A percentile compares a stretch with the other conserved stretches of the same genome.
Conservation (phyloP, 1,140 invertebrate genomes). For the Meloidogyne floridensis region DNA sequence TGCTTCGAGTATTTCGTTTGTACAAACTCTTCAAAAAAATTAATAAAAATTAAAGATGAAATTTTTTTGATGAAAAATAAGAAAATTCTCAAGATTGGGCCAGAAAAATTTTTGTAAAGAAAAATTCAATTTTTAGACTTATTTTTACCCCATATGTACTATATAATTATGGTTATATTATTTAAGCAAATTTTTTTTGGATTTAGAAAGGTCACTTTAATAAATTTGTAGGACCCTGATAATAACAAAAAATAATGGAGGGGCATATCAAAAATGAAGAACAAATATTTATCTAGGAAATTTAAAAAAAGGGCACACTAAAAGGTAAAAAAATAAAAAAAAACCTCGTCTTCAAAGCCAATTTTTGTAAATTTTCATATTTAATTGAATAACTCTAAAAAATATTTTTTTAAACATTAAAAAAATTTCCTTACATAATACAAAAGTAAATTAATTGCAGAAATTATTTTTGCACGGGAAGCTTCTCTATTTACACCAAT, state of each 20-base stretch:
- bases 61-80: not conserved
- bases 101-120: no score
- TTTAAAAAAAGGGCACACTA: no score
- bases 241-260: no score
- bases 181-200: no score
- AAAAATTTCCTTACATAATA: slow-evolving; percentile 41
- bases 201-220: no score
- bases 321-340: not conserved
- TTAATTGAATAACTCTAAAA: slow-evolving; percentile 43
- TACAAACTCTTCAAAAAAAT: slow-evolving; percentile 16
- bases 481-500: slow-evolving; percentile 45
- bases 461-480: slow-evolving; percentile 36
- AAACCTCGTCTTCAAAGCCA: slow-evolving; percentile 36
- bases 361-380: slow-evolving; percentile 45
- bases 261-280: no score
- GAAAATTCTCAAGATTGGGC: no score
- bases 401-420: not conserved
- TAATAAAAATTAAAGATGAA: not conserved
- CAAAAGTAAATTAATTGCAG: slow-evolving; percentile 32
- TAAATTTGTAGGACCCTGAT: no score
- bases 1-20: slow-evolving; percentile 48
- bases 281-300: no score
- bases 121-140: no score
- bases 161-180: no score
- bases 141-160: no score